Conservation (phyloP, 1,140 invertebrate species). For the Metaphire vulgaris region DNA sequence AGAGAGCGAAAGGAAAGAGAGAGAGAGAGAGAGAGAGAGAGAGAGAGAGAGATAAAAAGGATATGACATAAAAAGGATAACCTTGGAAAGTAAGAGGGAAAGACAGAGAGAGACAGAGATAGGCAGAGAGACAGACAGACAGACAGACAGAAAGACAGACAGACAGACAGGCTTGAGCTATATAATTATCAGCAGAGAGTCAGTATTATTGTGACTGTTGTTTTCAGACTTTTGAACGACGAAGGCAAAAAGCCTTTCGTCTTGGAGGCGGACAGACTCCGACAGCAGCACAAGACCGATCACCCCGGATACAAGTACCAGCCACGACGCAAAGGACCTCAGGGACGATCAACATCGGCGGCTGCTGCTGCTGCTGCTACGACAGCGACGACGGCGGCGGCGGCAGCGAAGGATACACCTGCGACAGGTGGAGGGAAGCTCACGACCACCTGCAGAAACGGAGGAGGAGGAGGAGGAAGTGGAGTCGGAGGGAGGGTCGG, state of each 20-base stretch:
- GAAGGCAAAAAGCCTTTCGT: slow-evolving; percentile 83
- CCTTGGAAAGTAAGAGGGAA: background rate
- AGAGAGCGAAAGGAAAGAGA: too few relatives aligned
- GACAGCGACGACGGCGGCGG: too few relatives aligned
- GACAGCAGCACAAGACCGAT: slow-evolving; percentile 78
- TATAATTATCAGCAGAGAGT: too few relatives aligned
- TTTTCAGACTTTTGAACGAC: slow-evolving; percentile 71
- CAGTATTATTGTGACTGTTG: too few relatives aligned
- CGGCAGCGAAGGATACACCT: too few relatives aligned
- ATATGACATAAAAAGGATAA: background rate
- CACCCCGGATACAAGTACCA: slow-evolving; percentile 90
- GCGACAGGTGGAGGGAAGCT: too few relatives aligned
- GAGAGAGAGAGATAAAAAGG: background rate
- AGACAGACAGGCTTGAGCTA: too few relatives aligned
- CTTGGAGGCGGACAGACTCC: slow-evolving; percentile 77
- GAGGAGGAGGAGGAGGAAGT: too few relatives aligned
- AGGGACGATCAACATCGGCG: too few relatives aligned
- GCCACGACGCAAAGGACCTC: slow-evolving; percentile 70
- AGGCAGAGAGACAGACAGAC: background rate
- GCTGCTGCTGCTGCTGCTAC: too few relatives aligned
- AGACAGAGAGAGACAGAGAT: background rate
- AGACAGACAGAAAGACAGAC: background rate
- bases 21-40: background rate
- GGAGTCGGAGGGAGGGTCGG: too few relatives aligned
- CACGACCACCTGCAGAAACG: too few relatives aligned